These are phyloP conservation scores for Leptinotarsa haldemani DNA, from an alignment of 2,888 invertebrate species.

Conservation along the genomic window DNA sequence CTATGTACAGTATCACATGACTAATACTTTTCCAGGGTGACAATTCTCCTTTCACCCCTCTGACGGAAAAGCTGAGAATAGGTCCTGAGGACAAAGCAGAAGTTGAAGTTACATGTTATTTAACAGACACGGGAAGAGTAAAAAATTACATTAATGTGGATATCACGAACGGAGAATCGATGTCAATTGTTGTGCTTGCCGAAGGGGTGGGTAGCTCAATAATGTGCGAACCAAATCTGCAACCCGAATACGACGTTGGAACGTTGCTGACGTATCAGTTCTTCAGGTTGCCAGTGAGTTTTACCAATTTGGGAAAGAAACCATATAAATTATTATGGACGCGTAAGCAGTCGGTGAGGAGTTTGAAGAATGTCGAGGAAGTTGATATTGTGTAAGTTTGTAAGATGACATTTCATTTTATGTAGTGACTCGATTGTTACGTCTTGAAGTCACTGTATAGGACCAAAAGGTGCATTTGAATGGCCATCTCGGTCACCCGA, in stretches of 20 bases:
- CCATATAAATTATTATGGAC: constrained; percentile 70
- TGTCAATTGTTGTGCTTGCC: constrained; percentile 67
- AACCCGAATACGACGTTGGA: constrained; percentile 71
- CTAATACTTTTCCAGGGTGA: constrained; percentile 26
- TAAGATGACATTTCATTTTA: no score
- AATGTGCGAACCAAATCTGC: constrained; percentile 71
- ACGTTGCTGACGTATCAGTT: constrained; percentile 72
- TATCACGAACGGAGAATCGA: constrained; percentile 62
- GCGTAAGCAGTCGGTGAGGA: constrained; percentile 50
- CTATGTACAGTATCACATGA: no score
- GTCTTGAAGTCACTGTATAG: no score
- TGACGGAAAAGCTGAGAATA: constrained; percentile 54
- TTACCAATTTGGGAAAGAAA: constrained; percentile 71
- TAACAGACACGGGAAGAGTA: constrained; percentile 61
- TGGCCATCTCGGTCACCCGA: no score
- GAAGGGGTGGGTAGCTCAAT: constrained; percentile 77
- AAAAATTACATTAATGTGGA: constrained; percentile 56
- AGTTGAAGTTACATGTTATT: constrained; percentile 58
- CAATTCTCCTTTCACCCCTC: constrained; percentile 57
- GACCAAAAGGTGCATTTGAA: no score
- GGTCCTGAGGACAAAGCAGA: constrained; percentile 55
- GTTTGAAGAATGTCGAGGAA: constrained; percentile 47
- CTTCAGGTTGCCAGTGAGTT: constrained; percentile 64
- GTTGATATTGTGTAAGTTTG: constrained; percentile 9
- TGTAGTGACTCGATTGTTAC: no score